Percentiles rank a stretch among this genome's conserved stretches.
These are phyloP conservation scores for Thymallus thymallus DNA, from an alignment of 2,113 vertebrate genomes.

Conservation along the genomic window DNA sequence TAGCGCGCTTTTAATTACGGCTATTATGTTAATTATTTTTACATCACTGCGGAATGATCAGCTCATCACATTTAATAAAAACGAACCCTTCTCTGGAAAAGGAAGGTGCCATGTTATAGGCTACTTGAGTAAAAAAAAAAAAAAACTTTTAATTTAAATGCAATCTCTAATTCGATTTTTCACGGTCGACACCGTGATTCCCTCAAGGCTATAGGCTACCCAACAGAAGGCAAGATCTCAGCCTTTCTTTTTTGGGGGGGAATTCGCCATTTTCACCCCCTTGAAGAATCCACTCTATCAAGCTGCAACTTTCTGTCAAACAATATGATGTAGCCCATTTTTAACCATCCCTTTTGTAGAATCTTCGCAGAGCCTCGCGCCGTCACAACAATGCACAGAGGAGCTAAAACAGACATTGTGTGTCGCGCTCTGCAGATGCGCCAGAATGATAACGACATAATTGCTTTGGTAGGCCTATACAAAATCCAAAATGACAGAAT, in stretches of 20 bases:
- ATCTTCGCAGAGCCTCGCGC: constrained; percentile 61
- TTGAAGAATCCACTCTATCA: constrained; percentile 88
- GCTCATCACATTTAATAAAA: constrained; percentile 94
- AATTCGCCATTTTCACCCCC: constrained; percentile 82
- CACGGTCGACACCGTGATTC: constrained; percentile 64
- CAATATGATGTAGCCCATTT: constrained; percentile 91
- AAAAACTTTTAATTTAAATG: constrained; percentile 69
- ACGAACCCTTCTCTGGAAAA: constrained; percentile 79
- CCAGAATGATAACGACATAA: constrained; percentile 38
- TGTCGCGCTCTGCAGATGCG: constrained; percentile 30
- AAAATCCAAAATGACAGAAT: constrained; percentile 37
- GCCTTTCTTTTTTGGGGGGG: constrained; percentile 63
- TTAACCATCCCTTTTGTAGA: constrained; percentile 84
- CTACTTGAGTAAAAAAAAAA: constrained; percentile 47
- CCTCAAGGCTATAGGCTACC: constrained; percentile 72
- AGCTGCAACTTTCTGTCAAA: constrained; percentile 92
- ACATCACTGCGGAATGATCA: constrained; percentile 85
- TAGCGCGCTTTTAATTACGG: constrained; percentile 93
- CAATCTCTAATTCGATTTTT: constrained; percentile 64
- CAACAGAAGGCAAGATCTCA: constrained; percentile 62
- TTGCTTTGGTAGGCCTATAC: constrained; percentile 25
- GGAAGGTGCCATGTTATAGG: constrained; percentile 64
- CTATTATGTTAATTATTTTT: constrained; percentile 97
- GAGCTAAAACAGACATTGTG: constrained; percentile 38
- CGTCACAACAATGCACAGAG: constrained; percentile 57